Conservation (phyloP, 2,888 invertebrate species). For the Dicyrtoma fusca region DNA sequence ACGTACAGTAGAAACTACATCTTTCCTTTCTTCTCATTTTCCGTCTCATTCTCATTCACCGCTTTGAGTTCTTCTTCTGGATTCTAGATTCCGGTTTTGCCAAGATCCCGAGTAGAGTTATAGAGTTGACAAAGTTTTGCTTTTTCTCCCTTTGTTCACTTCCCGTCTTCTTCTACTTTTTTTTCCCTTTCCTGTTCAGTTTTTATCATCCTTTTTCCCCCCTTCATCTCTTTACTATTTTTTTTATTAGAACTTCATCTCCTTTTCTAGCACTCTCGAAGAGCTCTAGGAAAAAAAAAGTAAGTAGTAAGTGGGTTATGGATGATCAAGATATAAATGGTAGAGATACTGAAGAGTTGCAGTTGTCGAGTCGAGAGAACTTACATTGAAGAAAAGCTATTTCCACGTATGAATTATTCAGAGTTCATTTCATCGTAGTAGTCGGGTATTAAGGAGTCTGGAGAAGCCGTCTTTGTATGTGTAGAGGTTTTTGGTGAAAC, state of each 20-base stretch:
- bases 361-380: not conserved
- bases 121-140: not conserved
- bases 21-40: no score
- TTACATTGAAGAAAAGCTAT: not conserved
- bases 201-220: not conserved
- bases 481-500: no score
- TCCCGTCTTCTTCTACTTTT: not conserved
- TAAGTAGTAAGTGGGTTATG: no score
- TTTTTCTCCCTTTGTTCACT: conserved; percentile 12
- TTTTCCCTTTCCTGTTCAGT: not conserved
- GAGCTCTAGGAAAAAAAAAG: no score
- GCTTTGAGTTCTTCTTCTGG: no score
- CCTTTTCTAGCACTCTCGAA: not conserved
- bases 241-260: not conserved
- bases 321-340: no score
- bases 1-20: no score
- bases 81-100: not conserved
- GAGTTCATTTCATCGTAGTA: not conserved
- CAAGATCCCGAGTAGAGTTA: not conserved
- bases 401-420: conserved; percentile 6
- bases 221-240: not conserved
- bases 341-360: not conserved
- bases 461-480: no score
- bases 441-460: no score
- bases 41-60: no score